Evolutionary conservation across 2,113 vertebrate genomes (phyloP).

Genomic region (Sander lucioperca): DNA sequence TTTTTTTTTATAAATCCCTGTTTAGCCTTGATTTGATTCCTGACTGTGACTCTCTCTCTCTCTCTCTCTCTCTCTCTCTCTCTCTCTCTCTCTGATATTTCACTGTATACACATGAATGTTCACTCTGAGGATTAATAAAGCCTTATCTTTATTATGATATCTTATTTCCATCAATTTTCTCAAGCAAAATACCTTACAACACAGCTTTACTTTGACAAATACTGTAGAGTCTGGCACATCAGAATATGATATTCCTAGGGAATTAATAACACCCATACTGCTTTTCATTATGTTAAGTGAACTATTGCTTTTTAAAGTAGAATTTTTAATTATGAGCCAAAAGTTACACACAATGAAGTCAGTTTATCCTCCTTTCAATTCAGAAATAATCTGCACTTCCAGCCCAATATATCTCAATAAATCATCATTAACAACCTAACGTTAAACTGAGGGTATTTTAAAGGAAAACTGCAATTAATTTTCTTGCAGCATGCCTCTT

Average conservation of each 20-base stretch:
- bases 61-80: neutral
- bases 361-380: neutral
- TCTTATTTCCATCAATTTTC: neutral
- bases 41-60: neutral
- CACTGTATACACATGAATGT: neutral
- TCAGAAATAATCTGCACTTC: no score
- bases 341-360: neutral
- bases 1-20: constrained; percentile 8
- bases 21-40: constrained; percentile 18
- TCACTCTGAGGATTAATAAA: neutral
- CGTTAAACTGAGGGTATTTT: neutral
- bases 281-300: neutral
- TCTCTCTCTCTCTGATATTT: constrained; percentile 6
- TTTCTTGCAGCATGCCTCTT: neutral
- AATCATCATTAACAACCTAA: neutral
- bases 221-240: neutral
- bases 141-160: neutral
- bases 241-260: neutral
- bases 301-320: neutral
- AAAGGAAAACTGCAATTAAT: neutral
- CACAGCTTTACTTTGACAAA: neutral
- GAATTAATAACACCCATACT: neutral
- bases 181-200: neutral
- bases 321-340: neutral
- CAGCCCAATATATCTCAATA: neutral